These are phyloP conservation scores for Trinorchestia longiramus DNA, from an alignment of 1,140 invertebrate species.

Conservation along the genomic window DNA sequence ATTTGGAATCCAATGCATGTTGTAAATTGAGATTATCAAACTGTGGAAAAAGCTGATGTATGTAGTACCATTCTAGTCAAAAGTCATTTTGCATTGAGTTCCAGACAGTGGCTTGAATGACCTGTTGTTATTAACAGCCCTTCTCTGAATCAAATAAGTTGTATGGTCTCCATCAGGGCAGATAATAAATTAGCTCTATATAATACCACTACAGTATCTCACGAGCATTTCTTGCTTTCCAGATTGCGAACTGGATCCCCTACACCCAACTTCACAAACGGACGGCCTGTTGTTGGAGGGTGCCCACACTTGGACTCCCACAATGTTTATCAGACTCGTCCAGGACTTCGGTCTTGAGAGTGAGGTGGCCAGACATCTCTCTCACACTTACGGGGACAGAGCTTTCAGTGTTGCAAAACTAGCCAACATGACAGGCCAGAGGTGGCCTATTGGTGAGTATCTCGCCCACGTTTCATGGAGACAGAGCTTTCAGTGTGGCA, in stretches of 20 bases:
- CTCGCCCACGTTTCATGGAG: conserved; percentile 95
- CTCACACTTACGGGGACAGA: conserved; percentile 96
- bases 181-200: not conserved
- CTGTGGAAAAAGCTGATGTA: too few relatives aligned
- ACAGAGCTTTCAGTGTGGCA: conserved; percentile 96
- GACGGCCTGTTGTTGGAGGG: conserved; percentile 93
- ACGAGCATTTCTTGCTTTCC: not conserved
- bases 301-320: conserved; percentile 95
- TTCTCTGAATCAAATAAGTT: too few relatives aligned
- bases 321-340: conserved; percentile 97
- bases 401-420: conserved; percentile 98
- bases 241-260: conserved; percentile 81
- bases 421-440: conserved; percentile 93
- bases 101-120: too few relatives aligned
- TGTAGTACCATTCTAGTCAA: too few relatives aligned
- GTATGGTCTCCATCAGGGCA: too few relatives aligned
- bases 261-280: conserved; percentile 80
- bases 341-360: conserved; percentile 89
- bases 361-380: conserved; percentile 95
- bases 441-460: conserved; percentile 75
- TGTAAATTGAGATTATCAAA: too few relatives aligned
- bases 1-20: too few relatives aligned
- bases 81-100: too few relatives aligned
- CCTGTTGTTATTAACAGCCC: too few relatives aligned
- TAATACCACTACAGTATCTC: not conserved